phyloP scores from a whole-genome alignment of 2,888 invertebrate species.

The Pristionchus exspectatus region DNA sequence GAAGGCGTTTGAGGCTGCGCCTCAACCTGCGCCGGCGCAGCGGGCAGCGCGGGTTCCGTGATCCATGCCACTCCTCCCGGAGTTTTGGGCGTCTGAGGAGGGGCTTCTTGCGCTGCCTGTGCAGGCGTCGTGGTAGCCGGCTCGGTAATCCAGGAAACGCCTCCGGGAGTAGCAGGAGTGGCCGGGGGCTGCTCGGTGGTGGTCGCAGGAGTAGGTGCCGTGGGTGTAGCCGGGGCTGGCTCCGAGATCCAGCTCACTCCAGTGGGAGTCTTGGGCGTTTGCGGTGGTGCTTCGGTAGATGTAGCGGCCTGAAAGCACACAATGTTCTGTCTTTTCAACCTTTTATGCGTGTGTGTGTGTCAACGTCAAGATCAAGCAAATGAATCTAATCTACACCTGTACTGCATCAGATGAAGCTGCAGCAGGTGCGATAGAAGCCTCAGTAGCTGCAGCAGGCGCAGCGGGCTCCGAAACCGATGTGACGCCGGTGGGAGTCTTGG shows the following conservation, averaged over 20 bases:
- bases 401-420: background rate
- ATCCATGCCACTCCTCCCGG: background rate
- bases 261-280: slow-evolving; percentile 25
- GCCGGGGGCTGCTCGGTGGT: background rate
- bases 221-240: background rate
- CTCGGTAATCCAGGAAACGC: background rate
- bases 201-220: no score
- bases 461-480: slow-evolving; percentile 18
- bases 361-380: no score
- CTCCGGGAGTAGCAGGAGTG: slow-evolving; percentile 17
- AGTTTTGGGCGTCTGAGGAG: background rate
- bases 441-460: background rate
- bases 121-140: no score
- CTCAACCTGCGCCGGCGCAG: background rate
- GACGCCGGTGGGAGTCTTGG: slow-evolving; percentile 11
- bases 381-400: no score
- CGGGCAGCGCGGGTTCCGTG: background rate
- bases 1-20: background rate
- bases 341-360: no score
- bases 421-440: background rate
- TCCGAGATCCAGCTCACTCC: slow-evolving; percentile 38
- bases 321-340: no score
- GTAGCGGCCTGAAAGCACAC: no score
- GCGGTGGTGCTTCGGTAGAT: background rate
- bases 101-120: background rate